Percentiles rank a stretch among this genome's conserved stretches.
These are phyloP conservation scores for Simalia tracyae DNA, from an alignment of 2,797 vertebrate genomes.

Conservation along the genomic window DNA sequence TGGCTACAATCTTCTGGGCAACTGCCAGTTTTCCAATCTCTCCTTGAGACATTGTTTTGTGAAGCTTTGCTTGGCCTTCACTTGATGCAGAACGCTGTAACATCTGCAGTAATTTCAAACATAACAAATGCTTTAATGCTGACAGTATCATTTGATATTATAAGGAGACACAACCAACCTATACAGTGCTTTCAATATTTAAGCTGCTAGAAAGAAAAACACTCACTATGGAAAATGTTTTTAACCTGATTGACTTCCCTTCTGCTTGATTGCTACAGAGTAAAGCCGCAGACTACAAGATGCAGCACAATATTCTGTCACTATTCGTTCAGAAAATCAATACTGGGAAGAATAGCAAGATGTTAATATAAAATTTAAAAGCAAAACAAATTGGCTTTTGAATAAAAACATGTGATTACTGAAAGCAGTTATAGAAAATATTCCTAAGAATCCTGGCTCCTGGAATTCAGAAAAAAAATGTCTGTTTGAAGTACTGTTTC, in stretches of 20 bases:
- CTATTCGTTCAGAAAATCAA: background rate
- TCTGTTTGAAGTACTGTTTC: background rate
- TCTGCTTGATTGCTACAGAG: background rate
- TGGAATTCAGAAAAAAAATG: background rate
- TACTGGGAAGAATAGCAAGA: background rate
- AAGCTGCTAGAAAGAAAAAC: background rate
- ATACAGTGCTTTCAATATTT: constrained; percentile 6
- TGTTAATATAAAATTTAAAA: background rate
- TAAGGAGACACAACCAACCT: constrained; percentile 12
- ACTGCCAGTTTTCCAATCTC: constrained; percentile 84
- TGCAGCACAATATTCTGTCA: background rate
- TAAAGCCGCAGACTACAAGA: background rate
- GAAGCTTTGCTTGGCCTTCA: constrained; percentile 83
- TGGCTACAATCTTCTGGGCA: constrained; percentile 79
- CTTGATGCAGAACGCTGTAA: constrained; percentile 75
- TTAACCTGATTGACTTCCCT: background rate
- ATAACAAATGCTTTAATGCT: constrained; percentile 14
- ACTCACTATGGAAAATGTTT: background rate
- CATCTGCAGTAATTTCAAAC: constrained; percentile 71
- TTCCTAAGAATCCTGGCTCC: background rate
- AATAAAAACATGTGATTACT: background rate
- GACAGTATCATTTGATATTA: constrained; percentile 1
- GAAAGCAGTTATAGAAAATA: background rate
- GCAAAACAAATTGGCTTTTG: background rate
- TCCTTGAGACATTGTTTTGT: constrained; percentile 93